Percentiles rank a stretch among this genome's conserved stretches.
These are phyloP conservation scores for Cylas formicarius DNA, from an alignment of 1,140 invertebrate genomes.

Conservation along the genomic window DNA sequence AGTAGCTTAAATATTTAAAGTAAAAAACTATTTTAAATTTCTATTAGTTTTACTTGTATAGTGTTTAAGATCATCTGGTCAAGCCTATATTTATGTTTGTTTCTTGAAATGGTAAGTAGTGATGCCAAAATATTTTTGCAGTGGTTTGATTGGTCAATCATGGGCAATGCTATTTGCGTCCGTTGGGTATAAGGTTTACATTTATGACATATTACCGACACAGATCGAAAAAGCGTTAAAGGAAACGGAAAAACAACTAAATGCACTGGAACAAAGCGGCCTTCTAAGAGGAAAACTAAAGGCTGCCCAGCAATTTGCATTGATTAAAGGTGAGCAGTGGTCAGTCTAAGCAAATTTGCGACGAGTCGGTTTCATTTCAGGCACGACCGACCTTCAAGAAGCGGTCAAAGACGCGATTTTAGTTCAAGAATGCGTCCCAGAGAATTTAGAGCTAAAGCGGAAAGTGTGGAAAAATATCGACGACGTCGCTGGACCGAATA, in stretches of 20 bases:
- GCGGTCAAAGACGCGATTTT: conserved; percentile 65
- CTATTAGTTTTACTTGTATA: not conserved
- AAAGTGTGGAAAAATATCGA: conserved; percentile 76
- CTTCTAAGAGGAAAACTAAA: conserved; percentile 66
- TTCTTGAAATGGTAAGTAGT: conserved; percentile 1
- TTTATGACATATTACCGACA: conserved; percentile 75
- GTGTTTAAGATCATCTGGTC: too few species aligned
- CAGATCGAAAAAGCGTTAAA: conserved; percentile 67
- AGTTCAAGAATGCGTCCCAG: conserved; percentile 88
- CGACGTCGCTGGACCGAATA: conserved; percentile 58
- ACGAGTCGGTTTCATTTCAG: conserved; percentile 42
- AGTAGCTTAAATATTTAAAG: not conserved
- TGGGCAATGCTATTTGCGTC: conserved; percentile 94
- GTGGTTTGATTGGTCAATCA: conserved; percentile 87
- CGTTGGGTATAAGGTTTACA: conserved; percentile 77
- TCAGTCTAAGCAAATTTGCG: not conserved
- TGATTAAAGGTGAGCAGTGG: conserved; percentile 66
- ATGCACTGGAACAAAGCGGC: conserved; percentile 60
- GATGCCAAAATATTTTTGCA: conserved; percentile 39
- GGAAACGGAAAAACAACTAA: conserved; percentile 68
- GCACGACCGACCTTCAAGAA: conserved; percentile 56
- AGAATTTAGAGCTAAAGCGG: conserved; percentile 77
- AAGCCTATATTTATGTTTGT: not conserved
- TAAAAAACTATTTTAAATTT: not conserved
- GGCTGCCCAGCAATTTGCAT: conserved; percentile 64